A percentile compares a stretch with the other conserved stretches of the same genome.
phyloP scores from a whole-genome alignment of 2,113 vertebrate species.

The Isurus oxyrinchus region DNA sequence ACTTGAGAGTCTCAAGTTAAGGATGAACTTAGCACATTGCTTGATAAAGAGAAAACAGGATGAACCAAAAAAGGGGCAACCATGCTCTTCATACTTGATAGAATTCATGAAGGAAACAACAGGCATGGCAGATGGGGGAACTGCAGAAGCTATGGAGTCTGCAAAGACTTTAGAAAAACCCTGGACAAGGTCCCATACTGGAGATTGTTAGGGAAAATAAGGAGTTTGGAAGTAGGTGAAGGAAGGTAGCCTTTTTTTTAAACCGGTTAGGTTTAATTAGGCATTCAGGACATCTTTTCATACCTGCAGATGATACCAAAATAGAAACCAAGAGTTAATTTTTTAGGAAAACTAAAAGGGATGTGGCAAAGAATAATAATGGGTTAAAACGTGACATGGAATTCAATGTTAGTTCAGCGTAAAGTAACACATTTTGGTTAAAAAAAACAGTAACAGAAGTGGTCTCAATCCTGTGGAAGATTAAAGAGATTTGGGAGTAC shows the following conservation, averaged over 20 bases:
- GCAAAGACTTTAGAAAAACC: neutral
- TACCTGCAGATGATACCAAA: neutral
- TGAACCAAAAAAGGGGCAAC: neutral
- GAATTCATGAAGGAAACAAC: neutral
- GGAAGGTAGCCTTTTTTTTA: neutral
- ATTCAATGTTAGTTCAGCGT: neutral
- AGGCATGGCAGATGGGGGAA: neutral
- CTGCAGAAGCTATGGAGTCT: neutral
- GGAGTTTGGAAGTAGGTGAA: neutral
- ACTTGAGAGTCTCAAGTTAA: neutral
- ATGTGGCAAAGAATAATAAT: neutral
- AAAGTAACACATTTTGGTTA: neutral
- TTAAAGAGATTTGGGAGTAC: neutral
- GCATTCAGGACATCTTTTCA: neutral
- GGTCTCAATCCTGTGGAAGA: neutral
- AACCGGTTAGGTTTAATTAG: neutral
- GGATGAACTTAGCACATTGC: neutral
- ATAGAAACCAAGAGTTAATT: neutral
- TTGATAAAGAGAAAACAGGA: neutral
- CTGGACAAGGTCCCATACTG: neutral
- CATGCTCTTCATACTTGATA: neutral
- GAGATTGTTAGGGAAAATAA: neutral
- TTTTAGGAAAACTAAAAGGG: neutral
- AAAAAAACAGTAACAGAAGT: neutral
- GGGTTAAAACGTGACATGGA: neutral